A percentile compares a stretch with the other conserved stretches of the same genome.
Evolutionary conservation across 2,888 invertebrate species (phyloP).

Genomic region (Sphaerophoria taeniata): DNA sequence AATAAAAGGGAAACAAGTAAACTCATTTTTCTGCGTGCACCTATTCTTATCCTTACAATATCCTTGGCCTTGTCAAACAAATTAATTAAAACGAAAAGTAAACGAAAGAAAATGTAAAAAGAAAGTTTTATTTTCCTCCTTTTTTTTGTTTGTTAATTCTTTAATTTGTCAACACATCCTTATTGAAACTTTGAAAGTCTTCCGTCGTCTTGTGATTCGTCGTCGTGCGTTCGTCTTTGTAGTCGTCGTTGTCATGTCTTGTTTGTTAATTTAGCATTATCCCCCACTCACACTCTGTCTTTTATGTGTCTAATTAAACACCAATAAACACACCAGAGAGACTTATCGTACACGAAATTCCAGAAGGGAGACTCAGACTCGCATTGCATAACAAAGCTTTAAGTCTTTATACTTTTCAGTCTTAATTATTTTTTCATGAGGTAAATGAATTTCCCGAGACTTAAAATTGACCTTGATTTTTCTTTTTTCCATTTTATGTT

Average conservation of each 20-base stretch:
- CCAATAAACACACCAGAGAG: not conserved
- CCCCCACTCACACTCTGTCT: not conserved
- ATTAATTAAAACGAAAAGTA: conserved; percentile 11
- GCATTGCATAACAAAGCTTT: no score
- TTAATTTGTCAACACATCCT: conserved; percentile 15
- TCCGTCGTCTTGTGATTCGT: not conserved
- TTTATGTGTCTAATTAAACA: conserved; percentile 39
- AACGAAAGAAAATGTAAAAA: not conserved
- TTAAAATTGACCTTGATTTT: no score
- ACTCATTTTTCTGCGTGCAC: no score
- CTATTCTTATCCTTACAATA: no score
- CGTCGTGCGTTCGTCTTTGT: not conserved
- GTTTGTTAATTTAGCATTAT: not conserved
- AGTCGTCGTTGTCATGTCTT: not conserved
- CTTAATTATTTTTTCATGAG: no score
- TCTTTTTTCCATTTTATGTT: no score
- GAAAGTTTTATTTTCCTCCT: not conserved
- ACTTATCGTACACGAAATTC: not conserved
- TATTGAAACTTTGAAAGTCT: not conserved
- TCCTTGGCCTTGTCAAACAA: not conserved
- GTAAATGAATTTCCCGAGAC: no score
- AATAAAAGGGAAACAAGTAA: no score
- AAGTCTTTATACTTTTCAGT: no score
- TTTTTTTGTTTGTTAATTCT: not conserved
- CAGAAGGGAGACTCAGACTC: no score